Percentiles rank a stretch among this genome's conserved stretches.
Conservation (phyloP, 2,797 vertebrate species). For the Peromyscus nudipes region DNA sequence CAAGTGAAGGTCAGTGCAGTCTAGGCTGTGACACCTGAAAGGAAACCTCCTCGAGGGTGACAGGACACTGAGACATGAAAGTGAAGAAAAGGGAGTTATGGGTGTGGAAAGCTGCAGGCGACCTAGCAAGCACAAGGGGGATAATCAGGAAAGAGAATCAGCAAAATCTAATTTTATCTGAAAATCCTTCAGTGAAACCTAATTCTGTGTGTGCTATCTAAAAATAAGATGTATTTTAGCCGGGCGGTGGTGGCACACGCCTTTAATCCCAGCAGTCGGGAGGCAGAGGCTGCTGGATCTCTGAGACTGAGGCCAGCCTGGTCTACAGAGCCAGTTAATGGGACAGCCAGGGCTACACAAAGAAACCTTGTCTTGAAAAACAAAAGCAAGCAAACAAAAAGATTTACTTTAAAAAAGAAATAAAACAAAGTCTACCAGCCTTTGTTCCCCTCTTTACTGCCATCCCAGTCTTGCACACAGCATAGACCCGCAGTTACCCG, state of each 20-base stretch:
- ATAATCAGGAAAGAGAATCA: not conserved
- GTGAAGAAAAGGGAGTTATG: not conserved
- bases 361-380: not conserved
- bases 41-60: too few species aligned
- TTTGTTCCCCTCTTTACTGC: not conserved
- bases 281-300: not conserved
- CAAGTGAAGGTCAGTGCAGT: not conserved
- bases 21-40: not conserved
- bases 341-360: not conserved
- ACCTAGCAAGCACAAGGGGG: not conserved
- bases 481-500: not conserved
- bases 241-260: not conserved
- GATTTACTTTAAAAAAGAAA: not conserved
- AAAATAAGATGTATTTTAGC: not conserved
- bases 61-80: too few species aligned
- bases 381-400: not conserved
- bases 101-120: too few species aligned
- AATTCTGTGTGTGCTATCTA: not conserved
- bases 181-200: not conserved
- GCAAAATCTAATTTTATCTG: not conserved
- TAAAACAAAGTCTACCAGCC: not conserved
- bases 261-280: not conserved
- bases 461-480: constrained; percentile 16
- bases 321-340: not conserved
- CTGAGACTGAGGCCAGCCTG: not conserved